phyloP scores from a whole-genome alignment of 1,140 invertebrate genomes.

The Pteromalus puparum region DNA sequence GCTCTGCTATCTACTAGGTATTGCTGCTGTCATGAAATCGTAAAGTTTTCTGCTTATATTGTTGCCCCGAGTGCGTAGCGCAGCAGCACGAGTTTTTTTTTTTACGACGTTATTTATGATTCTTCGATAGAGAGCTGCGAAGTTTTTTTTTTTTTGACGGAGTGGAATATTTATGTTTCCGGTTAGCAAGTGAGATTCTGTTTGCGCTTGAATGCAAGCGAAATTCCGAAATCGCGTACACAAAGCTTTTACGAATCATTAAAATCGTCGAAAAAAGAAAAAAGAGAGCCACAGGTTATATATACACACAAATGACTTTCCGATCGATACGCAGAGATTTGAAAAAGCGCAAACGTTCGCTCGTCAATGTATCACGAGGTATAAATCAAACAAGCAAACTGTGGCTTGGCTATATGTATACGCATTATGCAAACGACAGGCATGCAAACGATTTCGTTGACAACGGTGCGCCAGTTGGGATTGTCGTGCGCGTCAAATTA shows the following conservation, averaged over 20 bases:
- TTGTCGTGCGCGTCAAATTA: constrained; percentile 16
- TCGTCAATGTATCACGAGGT: neutral
- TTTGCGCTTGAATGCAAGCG: neutral
- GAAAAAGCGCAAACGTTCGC: neutral
- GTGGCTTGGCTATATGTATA: neutral
- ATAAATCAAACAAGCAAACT: constrained; percentile 9
- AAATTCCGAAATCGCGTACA: too few relatives aligned
- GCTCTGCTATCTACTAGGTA: too few relatives aligned
- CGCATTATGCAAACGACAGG: constrained; percentile 57
- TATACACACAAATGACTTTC: too few relatives aligned
- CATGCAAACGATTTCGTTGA: constrained; percentile 53
- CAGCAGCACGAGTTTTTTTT: neutral
- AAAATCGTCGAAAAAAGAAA: too few relatives aligned
- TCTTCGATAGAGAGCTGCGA: neutral
- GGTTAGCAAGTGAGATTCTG: neutral
- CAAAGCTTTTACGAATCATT: too few relatives aligned
- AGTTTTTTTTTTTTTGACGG: too few relatives aligned
- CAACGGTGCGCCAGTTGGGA: neutral
- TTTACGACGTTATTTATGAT: constrained; percentile 1
- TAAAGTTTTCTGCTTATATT: neutral
- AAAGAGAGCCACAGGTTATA: too few relatives aligned
- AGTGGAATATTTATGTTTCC: neutral
- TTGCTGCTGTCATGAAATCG: neutral
- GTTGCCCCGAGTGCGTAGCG: too few relatives aligned
- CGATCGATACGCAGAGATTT: neutral